phyloP scores from a whole-genome alignment of 1,140 invertebrate genomes.

The Zophobas morio region DNA sequence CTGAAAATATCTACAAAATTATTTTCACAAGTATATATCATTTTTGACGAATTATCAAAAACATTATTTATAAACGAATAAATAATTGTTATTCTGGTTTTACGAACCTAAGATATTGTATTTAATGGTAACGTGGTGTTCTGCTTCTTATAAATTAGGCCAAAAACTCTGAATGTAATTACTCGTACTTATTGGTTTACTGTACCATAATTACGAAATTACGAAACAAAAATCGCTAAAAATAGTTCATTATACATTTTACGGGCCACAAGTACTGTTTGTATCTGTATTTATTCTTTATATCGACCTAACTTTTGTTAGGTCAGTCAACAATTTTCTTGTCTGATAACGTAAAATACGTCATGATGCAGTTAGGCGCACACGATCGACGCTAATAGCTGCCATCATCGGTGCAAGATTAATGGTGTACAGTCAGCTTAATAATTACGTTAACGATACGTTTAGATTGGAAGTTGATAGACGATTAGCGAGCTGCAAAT shows the following conservation, averaged over 20 bases:
- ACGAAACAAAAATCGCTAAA: too few relatives aligned
- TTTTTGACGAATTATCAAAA: not conserved
- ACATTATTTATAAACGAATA: not conserved
- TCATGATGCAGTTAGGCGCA: constrained; percentile 32
- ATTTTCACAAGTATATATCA: constrained; percentile 3
- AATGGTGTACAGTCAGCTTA: constrained; percentile 44
- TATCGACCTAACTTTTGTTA: constrained; percentile 14
- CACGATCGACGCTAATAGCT: constrained; percentile 46
- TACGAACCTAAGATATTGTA: too few relatives aligned
- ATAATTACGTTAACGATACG: constrained; percentile 50
- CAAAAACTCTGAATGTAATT: too few relatives aligned
- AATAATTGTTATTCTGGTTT: not conserved
- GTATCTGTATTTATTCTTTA: not conserved
- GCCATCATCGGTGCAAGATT: constrained; percentile 43
- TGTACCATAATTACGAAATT: too few relatives aligned
- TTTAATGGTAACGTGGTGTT: too few relatives aligned
- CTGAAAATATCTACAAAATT: constrained; percentile 52
- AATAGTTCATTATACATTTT: too few relatives aligned
- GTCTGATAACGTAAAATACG: constrained; percentile 19
- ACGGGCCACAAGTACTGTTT: not conserved
- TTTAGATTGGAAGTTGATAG: constrained; percentile 49
- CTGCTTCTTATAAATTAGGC: too few relatives aligned
- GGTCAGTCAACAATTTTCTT: constrained; percentile 49
- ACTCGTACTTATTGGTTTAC: too few relatives aligned
- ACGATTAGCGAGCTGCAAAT: constrained; percentile 48